Evolutionary conservation across 2,797 vertebrate species (phyloP).

Genomic region (Coracias cyanogaster): DNA sequence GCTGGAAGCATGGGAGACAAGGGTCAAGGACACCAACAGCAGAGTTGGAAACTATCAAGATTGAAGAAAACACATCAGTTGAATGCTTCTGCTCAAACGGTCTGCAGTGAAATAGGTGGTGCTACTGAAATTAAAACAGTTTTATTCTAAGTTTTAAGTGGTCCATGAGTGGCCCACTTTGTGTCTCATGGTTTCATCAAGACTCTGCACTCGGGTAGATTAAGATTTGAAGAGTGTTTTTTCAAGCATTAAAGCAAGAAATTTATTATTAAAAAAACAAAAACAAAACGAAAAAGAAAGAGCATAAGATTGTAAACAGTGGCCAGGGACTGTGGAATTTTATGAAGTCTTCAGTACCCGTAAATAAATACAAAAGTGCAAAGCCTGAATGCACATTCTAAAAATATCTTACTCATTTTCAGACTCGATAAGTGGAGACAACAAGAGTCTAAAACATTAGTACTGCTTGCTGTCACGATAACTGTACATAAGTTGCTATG

Average conservation of each 20-base stretch:
- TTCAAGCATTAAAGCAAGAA: background rate
- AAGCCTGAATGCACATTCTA: slow-evolving; percentile 20
- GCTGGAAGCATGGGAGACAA: background rate
- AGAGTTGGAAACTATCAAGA: background rate
- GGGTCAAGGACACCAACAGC: background rate
- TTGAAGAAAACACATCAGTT: background rate
- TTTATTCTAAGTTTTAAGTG: background rate
- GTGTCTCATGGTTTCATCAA: background rate
- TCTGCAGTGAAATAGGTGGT: background rate
- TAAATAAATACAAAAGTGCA: background rate
- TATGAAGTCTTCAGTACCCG: background rate
- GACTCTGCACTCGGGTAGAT: background rate
- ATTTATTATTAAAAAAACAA: background rate
- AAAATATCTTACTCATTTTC: slow-evolving; percentile 3
- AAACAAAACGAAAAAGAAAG: no score
- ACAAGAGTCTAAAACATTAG: background rate
- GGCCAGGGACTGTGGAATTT: background rate
- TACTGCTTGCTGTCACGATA: background rate
- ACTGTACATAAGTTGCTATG: background rate
- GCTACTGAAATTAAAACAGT: background rate
- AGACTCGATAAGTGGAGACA: background rate
- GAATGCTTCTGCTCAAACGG: background rate
- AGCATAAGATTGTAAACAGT: background rate
- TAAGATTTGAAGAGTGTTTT: background rate
- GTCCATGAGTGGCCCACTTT: background rate